Evolutionary conservation across 92 coral and sea anemone genomes (phyloP), one percentile per base, ranked within the genome.

Genomic region (Actinernus sp.): DNA sequence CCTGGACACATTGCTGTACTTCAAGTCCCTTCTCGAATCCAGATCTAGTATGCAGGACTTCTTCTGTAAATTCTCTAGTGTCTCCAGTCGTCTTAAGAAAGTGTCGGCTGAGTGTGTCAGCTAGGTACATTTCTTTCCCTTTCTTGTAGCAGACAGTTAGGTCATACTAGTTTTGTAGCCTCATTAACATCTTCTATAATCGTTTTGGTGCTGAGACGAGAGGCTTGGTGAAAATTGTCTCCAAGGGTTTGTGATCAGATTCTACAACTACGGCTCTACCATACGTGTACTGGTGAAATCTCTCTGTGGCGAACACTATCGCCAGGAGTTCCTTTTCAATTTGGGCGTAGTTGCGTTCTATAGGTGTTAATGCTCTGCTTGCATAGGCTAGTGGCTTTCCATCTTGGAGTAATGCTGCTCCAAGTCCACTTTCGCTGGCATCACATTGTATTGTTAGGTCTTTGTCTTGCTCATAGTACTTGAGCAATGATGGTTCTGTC

Each of bases 401-500:
- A 44, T 74, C 83, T 61, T 62, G 66, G 20, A 55, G 26, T 18
- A 76, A 21, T 24, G 66, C 83, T 38, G 75, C 74, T 2, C 83
- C 83, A 17, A 64, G 49, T 46, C 78, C 78, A 17, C 58, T 20
- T 8, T 41, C 43, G 55, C 69, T 61, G 17, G 81, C 73, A 51
- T 74, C 69, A 8, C 48, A 70, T 28, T 51, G 55, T n/a, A 78
- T 67, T 28, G 79, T 61, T 1, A 82, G 61, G 7, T 76, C 65
- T 61, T 76, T 77, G 26, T 47, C 29, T 23, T 45, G 89, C 55
- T 88, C 82, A 63, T 88, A 88, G 58, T 60, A 88, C 9, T 82
- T 69, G 33, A 70, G 83, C 16, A 74, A 81, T 52, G 84, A 88
- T 2, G 88, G 47, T 25, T 34, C 16, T 22, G 84, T 34, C 17